Evolutionary conservation across 2,113 vertebrate genomes (phyloP).

Genomic region (Ahaetulla prasina): DNA sequence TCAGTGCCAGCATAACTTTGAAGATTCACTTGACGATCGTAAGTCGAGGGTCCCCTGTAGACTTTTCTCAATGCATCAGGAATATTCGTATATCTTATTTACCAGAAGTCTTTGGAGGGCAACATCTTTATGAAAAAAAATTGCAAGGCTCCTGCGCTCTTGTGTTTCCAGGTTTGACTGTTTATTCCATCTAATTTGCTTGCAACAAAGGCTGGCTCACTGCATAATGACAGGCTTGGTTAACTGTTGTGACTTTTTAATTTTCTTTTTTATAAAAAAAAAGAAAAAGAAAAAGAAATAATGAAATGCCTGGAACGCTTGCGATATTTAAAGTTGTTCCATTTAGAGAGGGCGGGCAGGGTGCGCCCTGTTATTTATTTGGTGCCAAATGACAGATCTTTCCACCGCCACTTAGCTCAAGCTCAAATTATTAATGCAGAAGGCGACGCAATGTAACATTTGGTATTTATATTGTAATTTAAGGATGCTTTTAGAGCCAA

Average conservation of each 20-base stretch:
- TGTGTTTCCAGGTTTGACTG: not conserved
- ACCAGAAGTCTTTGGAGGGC: not conserved
- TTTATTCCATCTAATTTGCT: conserved; percentile 37
- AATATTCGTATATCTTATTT: no score
- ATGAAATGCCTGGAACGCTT: rapidly evolving
- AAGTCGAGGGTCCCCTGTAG: not conserved
- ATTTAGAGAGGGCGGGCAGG: not conserved
- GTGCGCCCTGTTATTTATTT: not conserved
- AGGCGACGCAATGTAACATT: not conserved
- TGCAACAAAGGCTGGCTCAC: conserved; percentile 30
- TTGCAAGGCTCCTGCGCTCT: not conserved
- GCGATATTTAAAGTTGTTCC: conserved; percentile 49
- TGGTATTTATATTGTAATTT: not conserved
- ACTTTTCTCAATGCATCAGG: not conserved
- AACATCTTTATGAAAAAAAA: conserved; percentile 8
- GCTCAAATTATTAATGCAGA: not conserved
- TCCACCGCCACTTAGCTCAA: not conserved
- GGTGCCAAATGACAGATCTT: no score
- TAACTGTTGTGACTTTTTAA: conserved; percentile 53
- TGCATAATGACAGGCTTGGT: conserved; percentile 40
- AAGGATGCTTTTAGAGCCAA: not conserved
- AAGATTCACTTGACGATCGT: not conserved
- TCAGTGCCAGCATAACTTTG: not conserved
- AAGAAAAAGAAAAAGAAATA: not conserved
- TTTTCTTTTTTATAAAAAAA: not conserved